A percentile compares a stretch with the other conserved stretches of the same genome.
phyloP scores from a whole-genome alignment of 2,888 invertebrate species.

The Leucophora obtusa region DNA sequence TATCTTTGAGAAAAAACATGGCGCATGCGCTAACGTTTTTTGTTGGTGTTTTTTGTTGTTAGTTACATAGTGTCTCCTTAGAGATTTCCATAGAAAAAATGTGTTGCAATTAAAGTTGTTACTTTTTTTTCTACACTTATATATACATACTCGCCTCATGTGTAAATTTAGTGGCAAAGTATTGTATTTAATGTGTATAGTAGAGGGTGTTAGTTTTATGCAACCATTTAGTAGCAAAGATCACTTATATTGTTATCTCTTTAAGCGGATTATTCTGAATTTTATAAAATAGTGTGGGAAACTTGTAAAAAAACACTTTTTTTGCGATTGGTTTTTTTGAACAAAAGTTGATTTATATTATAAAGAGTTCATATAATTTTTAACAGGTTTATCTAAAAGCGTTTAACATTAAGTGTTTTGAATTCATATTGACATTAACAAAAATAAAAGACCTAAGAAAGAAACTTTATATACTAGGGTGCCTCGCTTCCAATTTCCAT shows the following conservation, averaged over 20 bases:
- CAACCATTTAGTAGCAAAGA: slow-evolving; percentile 54
- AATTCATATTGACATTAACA: not conserved
- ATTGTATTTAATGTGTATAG: slow-evolving; percentile 19
- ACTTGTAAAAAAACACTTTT: not conserved
- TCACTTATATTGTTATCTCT: slow-evolving; percentile 54
- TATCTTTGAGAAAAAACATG: slow-evolving; percentile 46
- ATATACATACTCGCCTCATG: slow-evolving; percentile 31
- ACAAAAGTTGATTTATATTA: not conserved
- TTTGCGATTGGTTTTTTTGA: not conserved
- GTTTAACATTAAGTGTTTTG: not conserved
- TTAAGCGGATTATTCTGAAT: slow-evolving; percentile 53
- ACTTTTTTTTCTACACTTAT: slow-evolving; percentile 24
- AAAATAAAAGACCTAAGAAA: slow-evolving; percentile 3
- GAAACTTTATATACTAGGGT: not conserved
- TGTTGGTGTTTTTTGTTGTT: not conserved
- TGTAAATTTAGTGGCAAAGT: slow-evolving; percentile 6
- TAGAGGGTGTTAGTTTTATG: slow-evolving; percentile 44
- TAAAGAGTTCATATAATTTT: not conserved
- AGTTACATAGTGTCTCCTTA: slow-evolving; percentile 36
- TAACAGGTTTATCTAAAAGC: not conserved
- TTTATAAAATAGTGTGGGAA: slow-evolving; percentile 59
- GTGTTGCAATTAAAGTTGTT: slow-evolving; percentile 60
- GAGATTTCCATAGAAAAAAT: slow-evolving; percentile 45
- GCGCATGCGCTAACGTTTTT: slow-evolving; percentile 56
- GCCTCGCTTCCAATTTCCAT: too few relatives aligned